phyloP scores from a whole-genome alignment of 2,888 invertebrate species.

The Meta bourneti region DNA sequence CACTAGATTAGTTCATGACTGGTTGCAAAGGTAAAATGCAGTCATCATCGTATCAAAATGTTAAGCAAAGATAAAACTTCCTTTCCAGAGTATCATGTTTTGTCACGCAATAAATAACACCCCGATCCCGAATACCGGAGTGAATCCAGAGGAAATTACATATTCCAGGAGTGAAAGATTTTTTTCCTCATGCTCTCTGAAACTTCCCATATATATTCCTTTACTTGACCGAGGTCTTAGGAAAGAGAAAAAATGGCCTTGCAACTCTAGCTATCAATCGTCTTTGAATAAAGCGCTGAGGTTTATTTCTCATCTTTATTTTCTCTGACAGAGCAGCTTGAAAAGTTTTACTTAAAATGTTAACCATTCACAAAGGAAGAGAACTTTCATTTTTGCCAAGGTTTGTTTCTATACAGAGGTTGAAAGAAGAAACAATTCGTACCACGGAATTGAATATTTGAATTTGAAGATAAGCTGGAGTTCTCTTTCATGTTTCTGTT shows the following conservation, averaged over 20 bases:
- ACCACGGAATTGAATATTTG: background rate
- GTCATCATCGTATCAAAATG: background rate
- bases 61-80: slow-evolving; percentile 25
- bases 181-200: slow-evolving; percentile 7
- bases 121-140: slow-evolving; percentile 21
- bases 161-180: slow-evolving; percentile 18
- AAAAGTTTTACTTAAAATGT: slow-evolving; percentile 41
- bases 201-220: slow-evolving; percentile 44
- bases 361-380: slow-evolving; percentile 25
- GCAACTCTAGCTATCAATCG: slow-evolving; percentile 54
- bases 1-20: too few relatives aligned
- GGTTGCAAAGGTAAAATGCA: background rate
- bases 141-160: slow-evolving; percentile 40
- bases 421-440: background rate
- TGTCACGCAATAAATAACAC: slow-evolving; percentile 55
- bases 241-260: slow-evolving; percentile 1
- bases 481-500: background rate
- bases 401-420: slow-evolving; percentile 14
- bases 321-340: slow-evolving; percentile 14
- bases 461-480: background rate
- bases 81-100: slow-evolving; percentile 27
- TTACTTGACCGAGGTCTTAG: slow-evolving; percentile 23
- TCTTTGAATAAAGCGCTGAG: slow-evolving; percentile 43
- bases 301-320: slow-evolving; percentile 22
- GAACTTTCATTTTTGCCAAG: slow-evolving; percentile 20